Evolutionary conservation across 2,888 invertebrate genomes (phyloP), one percentile per base, ranked within the genome.

Genomic region (Cephalotes varians): DNA sequence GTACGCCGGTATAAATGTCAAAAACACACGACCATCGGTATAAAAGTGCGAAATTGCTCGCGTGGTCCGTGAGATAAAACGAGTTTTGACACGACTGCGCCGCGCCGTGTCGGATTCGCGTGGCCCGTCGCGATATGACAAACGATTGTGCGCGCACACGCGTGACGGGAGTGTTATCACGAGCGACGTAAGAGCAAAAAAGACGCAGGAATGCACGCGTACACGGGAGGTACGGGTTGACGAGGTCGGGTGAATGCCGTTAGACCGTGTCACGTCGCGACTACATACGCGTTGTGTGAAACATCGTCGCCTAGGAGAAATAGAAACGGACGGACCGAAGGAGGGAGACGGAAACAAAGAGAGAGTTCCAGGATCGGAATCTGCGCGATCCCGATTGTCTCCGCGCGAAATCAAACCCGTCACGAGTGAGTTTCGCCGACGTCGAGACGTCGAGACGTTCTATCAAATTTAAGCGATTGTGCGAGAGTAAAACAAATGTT

Each of bases 221-320:
- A 71, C 58, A 37, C 72, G 82, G 73, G 85, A 85, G 84, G 82
- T 83, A 80, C 82, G 80, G 87, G 87, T 88, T 85, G 89, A 88
- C 87, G 91, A 88, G 90, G 89, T 90, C 88, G 90, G 85, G 82
- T 62, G 90, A 91, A 92, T 92, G 91, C 92, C 92, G 92, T 92
- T 92, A 92, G 90, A 83, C 85, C 87, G 87, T 90, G 89, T 90
- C 89, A 85, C 87, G 86, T 84, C 80, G 84, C 72, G 83, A 71
- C 85, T 80, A 77, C 79, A 79, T 73, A 37, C 69, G 34, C 62
- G 34, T 64, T 76, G 82, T 79, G 89, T 81, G 84, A 85, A 87
- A 83, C 83, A 73, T 83, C 85, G 71, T 80, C 76, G 54, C 49
- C 25, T 56, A 60, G 54, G 54, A 85, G 71, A 56, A 80, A 44